A percentile compares a stretch with the other conserved stretches of the same genome.
Conservation (phyloP, 1,140 invertebrate genomes). For the Drosophila mojavensis region DNA sequence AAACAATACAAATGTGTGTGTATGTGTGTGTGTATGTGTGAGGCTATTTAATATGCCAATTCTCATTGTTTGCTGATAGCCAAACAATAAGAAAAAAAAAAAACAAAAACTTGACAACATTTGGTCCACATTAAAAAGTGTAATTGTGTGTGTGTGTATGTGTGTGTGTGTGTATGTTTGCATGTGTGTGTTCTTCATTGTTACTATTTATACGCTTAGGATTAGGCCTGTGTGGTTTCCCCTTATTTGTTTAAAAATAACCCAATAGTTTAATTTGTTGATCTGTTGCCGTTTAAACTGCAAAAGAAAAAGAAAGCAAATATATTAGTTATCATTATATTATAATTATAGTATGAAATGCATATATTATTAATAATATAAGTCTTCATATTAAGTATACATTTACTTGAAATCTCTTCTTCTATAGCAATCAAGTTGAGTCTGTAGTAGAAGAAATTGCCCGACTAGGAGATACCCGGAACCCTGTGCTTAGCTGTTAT, state of each 20-base stretch:
- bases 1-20: slow-evolving; percentile 25
- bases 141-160: not conserved
- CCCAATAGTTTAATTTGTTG: slow-evolving; percentile 62
- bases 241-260: slow-evolving; percentile 46
- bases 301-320: slow-evolving; percentile 13
- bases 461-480: no score
- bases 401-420: no score
- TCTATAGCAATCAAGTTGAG: no score
- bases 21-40: not conserved
- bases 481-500: no score
- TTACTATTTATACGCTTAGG: slow-evolving; percentile 38
- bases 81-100: not conserved
- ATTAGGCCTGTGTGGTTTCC: slow-evolving; percentile 46
- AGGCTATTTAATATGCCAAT: not conserved
- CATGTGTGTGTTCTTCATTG: slow-evolving; percentile 23
- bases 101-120: slow-evolving; percentile 1
- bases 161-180: not conserved
- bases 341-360: no score
- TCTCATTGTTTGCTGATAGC: not conserved
- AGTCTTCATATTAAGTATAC: no score
- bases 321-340: not conserved
- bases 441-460: no score
- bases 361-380: no score
- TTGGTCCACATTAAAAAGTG: slow-evolving; percentile 25
- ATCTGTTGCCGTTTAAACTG: slow-evolving; percentile 64